Base-by-base conservation (phyloP, 37 sponge, comb jelly and placozoan genomes). In the Haliclona indistincta region DNA sequence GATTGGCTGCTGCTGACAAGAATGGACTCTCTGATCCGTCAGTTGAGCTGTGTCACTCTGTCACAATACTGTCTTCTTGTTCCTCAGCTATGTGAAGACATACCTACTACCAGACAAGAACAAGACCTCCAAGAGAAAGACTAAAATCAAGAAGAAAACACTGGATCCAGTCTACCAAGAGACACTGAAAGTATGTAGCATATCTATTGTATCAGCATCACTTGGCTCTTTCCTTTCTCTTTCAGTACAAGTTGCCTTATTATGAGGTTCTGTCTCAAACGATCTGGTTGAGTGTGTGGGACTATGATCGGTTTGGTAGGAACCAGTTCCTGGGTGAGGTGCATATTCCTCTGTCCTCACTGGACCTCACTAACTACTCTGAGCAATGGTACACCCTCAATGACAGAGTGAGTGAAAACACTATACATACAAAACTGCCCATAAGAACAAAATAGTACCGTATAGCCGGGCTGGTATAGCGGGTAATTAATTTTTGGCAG, bases 251-350 rank as follows among this genome's bases (percentile, higher is more conserved):
- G 38, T 7, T 70, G 38, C 26, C 71, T 43, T 5, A n/a, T 23
- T 25, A 32, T 37, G 83, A 76, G 30, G n/a, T 77, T 22, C 29
- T n/a, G 17, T 19, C 38, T 29, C 70, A 44, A 2, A 83, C 80
- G 30, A 52, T 88, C 26, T 78, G 79, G 74, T 40, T 88, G 80
- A 83, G 84, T 73, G 70, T 88, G 44, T 88, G 89, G 89, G 80
- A 83, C 80, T 79, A 70, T 69, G 89, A 88, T 64, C 54, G 74
- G 43, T 83, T 88, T 64, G 84, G 84, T 2, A 70, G 56, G 63
- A 88, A 88, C 70, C 63, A 71, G 38, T 88, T 88, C 54, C 69
- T 88, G 54, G 89, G 89, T 54, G 84, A 88, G 49, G 75, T 88
- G 33, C 56, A 74, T 26, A 47, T 88, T 41, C 80, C 79, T 56